phyloP scores from a whole-genome alignment of 2,113 vertebrate species.

The Rhinichthys klamathensis region DNA sequence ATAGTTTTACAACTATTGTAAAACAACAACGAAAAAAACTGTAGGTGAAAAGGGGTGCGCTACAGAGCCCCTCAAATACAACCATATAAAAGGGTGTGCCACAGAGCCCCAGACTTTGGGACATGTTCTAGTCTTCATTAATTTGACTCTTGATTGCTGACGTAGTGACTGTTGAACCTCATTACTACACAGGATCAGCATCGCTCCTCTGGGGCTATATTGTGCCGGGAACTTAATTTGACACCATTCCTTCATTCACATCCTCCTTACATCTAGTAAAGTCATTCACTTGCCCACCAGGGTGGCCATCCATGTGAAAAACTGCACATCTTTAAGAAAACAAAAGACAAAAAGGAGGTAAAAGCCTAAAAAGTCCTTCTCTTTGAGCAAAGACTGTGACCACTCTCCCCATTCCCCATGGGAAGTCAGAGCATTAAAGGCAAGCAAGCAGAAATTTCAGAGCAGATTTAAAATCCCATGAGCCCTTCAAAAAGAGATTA shows the following conservation, averaged over 20 bases:
- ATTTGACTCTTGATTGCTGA: neutral
- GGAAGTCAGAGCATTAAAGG: neutral
- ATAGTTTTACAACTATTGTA: too few relatives aligned
- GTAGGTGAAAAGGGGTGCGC: too few relatives aligned
- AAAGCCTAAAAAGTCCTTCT: constrained; percentile 47
- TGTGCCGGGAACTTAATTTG: neutral
- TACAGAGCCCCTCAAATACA: too few relatives aligned
- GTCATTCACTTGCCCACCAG: constrained; percentile 42
- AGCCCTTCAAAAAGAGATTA: neutral
- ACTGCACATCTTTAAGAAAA: constrained; percentile 30
- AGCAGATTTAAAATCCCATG: neutral
- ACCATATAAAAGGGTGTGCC: too few relatives aligned
- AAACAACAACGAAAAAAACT: too few relatives aligned
- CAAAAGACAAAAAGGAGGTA: constrained; percentile 25
- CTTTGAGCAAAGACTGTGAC: constrained; percentile 31
- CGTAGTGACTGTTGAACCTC: neutral
- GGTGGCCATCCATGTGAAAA: constrained; percentile 14
- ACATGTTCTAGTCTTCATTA: neutral
- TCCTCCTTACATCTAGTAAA: neutral
- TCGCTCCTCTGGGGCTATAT: constrained; percentile 4
- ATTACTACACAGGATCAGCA: neutral
- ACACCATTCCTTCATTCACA: constrained; percentile 17
- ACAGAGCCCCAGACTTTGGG: neutral
- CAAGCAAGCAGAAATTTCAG: neutral
- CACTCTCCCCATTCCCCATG: neutral